A percentile compares a stretch with the other conserved stretches of the same genome.
phyloP scores from a whole-genome alignment of 2,113 vertebrate genomes.

The Pedionomus torquatus region DNA sequence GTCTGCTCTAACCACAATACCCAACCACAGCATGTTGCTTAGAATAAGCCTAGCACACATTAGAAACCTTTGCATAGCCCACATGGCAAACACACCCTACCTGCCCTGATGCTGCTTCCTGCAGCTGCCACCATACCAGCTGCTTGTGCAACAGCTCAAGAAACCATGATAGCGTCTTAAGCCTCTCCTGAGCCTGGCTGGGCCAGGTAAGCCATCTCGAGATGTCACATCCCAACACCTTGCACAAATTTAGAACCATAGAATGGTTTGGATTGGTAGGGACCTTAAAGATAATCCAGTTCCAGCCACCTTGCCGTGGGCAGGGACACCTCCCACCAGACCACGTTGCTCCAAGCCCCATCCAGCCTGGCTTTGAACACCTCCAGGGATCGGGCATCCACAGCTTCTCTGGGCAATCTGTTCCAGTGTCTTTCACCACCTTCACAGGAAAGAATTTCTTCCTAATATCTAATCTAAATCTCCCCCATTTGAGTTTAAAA shows the following conservation, averaged over 20 bases:
- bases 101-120: background rate
- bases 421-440: too few relatives aligned
- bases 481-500: too few relatives aligned
- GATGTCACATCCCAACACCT: background rate
- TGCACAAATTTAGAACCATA: background rate
- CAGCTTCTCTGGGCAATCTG: too few relatives aligned
- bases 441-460: too few relatives aligned
- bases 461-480: too few relatives aligned
- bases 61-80: background rate
- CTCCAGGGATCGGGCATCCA: too few relatives aligned
- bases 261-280: too few relatives aligned
- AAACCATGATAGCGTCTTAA: background rate
- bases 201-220: background rate
- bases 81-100: background rate
- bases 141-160: background rate
- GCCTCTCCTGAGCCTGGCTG: background rate
- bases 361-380: too few relatives aligned
- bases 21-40: background rate
- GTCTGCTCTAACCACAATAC: background rate
- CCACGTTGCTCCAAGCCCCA: too few relatives aligned
- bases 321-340: too few relatives aligned
- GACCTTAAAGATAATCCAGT: too few relatives aligned
- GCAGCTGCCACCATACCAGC: background rate
- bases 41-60: background rate
- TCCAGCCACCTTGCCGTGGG: too few relatives aligned